Percentiles rank a stretch among this genome's conserved stretches.
Conservation (phyloP, 2,113 vertebrate genomes). For the Peromyscus leucopus region DNA sequence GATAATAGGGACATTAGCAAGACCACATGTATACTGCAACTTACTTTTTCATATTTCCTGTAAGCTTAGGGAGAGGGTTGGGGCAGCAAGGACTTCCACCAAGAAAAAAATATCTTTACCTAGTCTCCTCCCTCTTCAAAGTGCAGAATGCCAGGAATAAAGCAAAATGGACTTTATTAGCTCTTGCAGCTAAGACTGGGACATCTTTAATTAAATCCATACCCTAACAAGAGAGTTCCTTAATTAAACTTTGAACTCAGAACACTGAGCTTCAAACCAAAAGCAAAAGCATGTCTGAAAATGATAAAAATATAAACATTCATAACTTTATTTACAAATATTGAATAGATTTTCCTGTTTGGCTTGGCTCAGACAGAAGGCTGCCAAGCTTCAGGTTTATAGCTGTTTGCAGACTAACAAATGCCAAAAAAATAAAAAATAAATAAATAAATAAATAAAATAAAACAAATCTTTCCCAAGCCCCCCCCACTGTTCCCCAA, state of each 20-base stretch:
- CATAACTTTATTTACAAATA: conserved; percentile 72
- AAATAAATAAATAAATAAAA: background rate
- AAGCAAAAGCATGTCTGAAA: conserved; percentile 67
- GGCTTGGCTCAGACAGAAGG: conserved; percentile 64
- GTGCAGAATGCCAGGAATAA: conserved; percentile 53
- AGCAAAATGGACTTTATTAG: conserved; percentile 53
- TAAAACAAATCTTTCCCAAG: conserved; percentile 37
- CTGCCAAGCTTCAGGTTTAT: conserved; percentile 62
- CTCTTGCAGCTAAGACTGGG: conserved; percentile 45
- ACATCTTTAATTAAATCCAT: conserved; percentile 60
- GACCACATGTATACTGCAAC: background rate
- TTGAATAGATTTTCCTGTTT: conserved; percentile 71
- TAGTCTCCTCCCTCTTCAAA: conserved; percentile 21
- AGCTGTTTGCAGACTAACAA: conserved; percentile 70
- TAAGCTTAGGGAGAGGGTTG: background rate
- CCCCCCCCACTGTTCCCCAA: conserved; percentile 7
- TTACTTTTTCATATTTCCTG: conserved; percentile 32
- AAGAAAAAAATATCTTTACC: conserved; percentile 25
- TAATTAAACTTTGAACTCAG: conserved; percentile 70
- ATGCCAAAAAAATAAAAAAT: conserved; percentile 47
- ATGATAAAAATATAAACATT: conserved; percentile 71
- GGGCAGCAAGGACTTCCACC: conserved; percentile 31
- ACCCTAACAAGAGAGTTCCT: conserved; percentile 55
- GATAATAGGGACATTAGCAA: conserved; percentile 6
- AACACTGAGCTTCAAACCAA: conserved; percentile 60